Conservation (phyloP, 30 jellyfish, hydroid and myxozoan genomes). For the Mastigias papua region DNA sequence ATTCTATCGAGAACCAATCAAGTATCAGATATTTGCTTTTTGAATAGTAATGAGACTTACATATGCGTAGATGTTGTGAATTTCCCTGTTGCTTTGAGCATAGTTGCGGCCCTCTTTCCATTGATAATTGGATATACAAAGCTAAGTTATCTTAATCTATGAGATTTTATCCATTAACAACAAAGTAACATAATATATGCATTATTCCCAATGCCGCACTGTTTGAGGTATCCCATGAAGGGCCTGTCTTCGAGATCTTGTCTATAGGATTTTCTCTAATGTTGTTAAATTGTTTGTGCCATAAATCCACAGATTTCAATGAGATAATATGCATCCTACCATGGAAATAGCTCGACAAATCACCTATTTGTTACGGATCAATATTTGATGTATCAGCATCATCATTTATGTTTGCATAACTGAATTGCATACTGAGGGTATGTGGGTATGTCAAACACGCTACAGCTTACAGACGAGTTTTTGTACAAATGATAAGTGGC, state of each 20-base stretch:
- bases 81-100: not conserved
- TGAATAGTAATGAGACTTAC: constrained; percentile 37
- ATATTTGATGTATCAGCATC: too few species aligned
- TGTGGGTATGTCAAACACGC: too few species aligned
- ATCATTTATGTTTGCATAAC: too few species aligned
- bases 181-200: not conserved
- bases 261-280: constrained; percentile 21
- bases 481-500: too few species aligned
- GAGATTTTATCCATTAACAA: not conserved
- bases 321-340: not conserved
- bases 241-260: not conserved
- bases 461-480: too few species aligned
- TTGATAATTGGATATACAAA: constrained; percentile 31
- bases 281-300: constrained; percentile 32
- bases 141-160: constrained; percentile 5
- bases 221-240: not conserved
- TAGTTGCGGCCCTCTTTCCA: constrained; percentile 39
- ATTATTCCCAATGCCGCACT: not conserved
- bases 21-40: too few species aligned
- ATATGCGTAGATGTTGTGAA: constrained; percentile 1
- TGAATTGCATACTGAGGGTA: too few species aligned
- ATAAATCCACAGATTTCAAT: too few species aligned
- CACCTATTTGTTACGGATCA: not conserved
- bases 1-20: too few species aligned
- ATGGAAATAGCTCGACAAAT: not conserved